Base-by-base conservation (phyloP, 2,888 invertebrate species). In the Dasypolia templi region DNA sequence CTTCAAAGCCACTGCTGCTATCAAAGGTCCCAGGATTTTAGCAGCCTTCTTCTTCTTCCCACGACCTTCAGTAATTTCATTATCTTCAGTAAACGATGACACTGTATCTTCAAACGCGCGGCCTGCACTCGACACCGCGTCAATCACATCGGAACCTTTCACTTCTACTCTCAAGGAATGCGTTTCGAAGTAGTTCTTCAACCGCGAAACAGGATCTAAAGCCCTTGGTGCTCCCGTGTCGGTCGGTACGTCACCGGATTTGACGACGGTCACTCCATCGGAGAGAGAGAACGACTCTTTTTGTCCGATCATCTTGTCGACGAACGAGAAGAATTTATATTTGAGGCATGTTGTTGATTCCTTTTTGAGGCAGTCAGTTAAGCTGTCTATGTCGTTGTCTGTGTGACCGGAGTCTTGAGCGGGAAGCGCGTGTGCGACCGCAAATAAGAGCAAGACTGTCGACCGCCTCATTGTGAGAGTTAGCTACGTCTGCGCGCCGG, bases 341-440 rank as follows among this genome's bases (percentile, higher is more conserved):
- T 98, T 98, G 89, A 98, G 97, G 93, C 98, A 98, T 93, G 98
- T 97, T 86, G 98, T 97, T 44, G 98, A 98, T 91, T 98, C 98
- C 94, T 98, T 98, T 89, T 97, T 97, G 82, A 98, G 94, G 91
- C 98, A 98, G 89, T 98, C 98, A 91, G 97, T 97, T 89, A 97
- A 96, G 89, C 98, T 97, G 96, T 98, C 97, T 78, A 98, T 97
- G 88, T 98, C 98, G 91, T 98, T 98, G 88, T 98, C 98, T 67
- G 97, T 96, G 88, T 97, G 97, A 79, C 96, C 96, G 77, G 97
- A 97, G 88, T 98, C 98, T 94, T 97, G 97, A 65, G 98, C 97
- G 89, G 98, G 98, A 86, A 97, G 96, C 87, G 97, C 97, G 90
- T 95, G 91, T 86, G 97, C 96, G 86, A 95, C 95, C 90, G 97